Conservation (phyloP, 2,113 vertebrate species). For the Phycodurus eques region DNA sequence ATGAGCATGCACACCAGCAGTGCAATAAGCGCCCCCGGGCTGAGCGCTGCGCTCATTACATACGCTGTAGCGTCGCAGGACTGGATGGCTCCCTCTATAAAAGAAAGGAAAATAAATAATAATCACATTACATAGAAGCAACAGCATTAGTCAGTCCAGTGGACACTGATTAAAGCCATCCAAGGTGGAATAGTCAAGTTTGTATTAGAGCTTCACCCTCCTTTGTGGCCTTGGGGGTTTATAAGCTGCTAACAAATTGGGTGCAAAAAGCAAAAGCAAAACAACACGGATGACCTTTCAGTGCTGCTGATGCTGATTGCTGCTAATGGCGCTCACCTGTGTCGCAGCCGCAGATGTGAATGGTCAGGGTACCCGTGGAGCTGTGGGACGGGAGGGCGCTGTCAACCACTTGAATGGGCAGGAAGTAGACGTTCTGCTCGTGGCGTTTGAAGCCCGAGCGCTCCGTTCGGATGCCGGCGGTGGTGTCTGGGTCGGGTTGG, state of each 20-base stretch:
- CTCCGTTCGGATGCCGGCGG: conserved; percentile 86
- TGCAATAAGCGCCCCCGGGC: conserved; percentile 93
- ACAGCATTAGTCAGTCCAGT: background rate
- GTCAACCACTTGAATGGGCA: conserved; percentile 94
- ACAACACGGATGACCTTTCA: conserved; percentile 39
- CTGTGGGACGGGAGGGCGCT: conserved; percentile 88
- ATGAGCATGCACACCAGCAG: conserved; percentile 94
- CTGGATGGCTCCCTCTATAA: conserved; percentile 83
- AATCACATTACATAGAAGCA: background rate
- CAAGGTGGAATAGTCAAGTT: background rate
- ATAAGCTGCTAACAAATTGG: conserved; percentile 14
- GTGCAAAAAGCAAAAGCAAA: conserved; percentile 29
- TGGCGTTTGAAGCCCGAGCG: conserved; percentile 89
- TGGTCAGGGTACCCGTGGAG: conserved; percentile 94
- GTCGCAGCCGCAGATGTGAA: conserved; percentile 91
- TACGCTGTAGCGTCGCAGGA: conserved; percentile 94
- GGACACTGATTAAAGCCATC: conserved; percentile 10
- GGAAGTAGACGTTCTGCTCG: conserved; percentile 91
- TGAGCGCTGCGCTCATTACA: conserved; percentile 84
- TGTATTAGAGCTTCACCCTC: background rate
- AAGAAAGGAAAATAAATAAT: background rate
- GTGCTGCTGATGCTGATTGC: conserved; percentile 33
- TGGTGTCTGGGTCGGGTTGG: conserved; percentile 80
- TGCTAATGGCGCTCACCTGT: conserved; percentile 54
- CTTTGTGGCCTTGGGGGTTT: background rate